Conservation (phyloP, 2,888 invertebrate species). For the Xestia xanthographa region DNA sequence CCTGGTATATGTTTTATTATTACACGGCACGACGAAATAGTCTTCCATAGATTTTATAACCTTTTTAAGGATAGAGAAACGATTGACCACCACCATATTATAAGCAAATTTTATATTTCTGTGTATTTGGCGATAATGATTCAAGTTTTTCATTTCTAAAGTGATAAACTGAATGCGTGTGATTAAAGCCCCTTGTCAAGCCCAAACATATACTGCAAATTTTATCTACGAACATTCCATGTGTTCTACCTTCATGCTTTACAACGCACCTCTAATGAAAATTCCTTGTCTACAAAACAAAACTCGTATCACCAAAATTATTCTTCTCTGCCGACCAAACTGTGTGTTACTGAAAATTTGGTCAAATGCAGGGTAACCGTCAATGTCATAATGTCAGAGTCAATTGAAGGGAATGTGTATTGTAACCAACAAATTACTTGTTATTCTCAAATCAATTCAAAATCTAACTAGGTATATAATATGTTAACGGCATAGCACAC, state of each 20-base stretch:
- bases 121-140: neutral
- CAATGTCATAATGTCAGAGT: no score
- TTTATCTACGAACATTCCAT: neutral
- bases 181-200: neutral
- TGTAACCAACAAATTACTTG: neutral
- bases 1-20: no score
- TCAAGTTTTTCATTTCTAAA: neutral
- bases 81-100: neutral
- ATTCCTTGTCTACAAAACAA: neutral
- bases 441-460: neutral
- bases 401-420: neutral
- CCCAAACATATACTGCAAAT: conserved; percentile 9
- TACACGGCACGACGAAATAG: no score
- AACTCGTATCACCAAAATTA: neutral
- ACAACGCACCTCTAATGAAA: conserved; percentile 14
- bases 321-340: neutral
- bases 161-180: neutral
- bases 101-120: neutral
- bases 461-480: neutral
- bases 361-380: neutral
- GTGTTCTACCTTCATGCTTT: neutral
- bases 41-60: neutral
- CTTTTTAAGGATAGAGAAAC: neutral
- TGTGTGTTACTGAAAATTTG: neutral
- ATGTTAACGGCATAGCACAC: neutral